phyloP scores from a whole-genome alignment of 2,888 invertebrate genomes.

The Machimus rusticus region DNA sequence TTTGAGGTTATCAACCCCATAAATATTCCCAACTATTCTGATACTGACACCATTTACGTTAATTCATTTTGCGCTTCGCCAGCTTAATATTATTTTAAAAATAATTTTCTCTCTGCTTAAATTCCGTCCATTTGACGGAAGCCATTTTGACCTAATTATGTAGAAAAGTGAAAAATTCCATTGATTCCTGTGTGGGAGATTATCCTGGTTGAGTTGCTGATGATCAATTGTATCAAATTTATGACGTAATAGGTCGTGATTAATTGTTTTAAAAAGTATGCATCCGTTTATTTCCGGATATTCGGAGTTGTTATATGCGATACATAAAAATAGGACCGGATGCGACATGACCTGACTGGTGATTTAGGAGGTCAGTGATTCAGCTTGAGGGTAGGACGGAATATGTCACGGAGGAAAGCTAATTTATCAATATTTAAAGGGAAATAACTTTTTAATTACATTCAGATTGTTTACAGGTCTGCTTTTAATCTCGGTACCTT shows the following conservation, averaged over 20 bases:
- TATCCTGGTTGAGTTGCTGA: background rate
- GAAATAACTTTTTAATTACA: background rate
- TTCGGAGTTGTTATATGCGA: background rate
- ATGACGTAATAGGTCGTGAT: background rate
- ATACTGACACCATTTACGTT: background rate
- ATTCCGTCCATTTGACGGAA: background rate
- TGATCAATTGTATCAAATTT: background rate
- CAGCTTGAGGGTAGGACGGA: background rate
- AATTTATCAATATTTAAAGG: background rate
- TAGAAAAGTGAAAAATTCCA: background rate
- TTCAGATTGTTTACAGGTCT: background rate
- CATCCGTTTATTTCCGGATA: background rate
- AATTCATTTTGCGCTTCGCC: background rate
- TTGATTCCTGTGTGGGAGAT: background rate
- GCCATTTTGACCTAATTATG: background rate
- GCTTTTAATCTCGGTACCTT: background rate
- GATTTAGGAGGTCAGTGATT: background rate
- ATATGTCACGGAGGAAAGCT: background rate
- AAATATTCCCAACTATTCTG: background rate
- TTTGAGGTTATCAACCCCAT: background rate
- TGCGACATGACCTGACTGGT: background rate
- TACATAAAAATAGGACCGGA: background rate
- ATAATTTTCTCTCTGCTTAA: background rate
- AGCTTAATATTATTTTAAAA: background rate
- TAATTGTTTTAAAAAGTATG: background rate